Percentiles rank a stretch among this genome's conserved stretches.
Evolutionary conservation across 2,113 vertebrate species (phyloP).

Genomic region (Bungarus multicinctus): DNA sequence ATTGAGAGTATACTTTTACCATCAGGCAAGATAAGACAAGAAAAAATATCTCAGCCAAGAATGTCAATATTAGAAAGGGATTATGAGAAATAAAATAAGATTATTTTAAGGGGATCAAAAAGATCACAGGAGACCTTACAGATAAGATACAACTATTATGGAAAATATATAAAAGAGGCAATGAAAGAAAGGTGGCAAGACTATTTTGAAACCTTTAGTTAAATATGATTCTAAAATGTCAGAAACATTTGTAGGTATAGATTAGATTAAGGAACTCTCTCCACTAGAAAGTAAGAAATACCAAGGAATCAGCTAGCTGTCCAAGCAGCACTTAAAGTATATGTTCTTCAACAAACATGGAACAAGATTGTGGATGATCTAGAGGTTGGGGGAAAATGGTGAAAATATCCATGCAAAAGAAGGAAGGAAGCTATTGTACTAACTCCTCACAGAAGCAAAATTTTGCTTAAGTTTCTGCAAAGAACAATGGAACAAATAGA

Average conservation of each 20-base stretch:
- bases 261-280: not conserved
- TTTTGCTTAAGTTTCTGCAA: not conserved
- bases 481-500: not conserved
- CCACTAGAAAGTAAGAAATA: not conserved
- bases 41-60: not conserved
- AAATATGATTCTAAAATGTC: not conserved
- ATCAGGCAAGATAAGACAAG: not conserved
- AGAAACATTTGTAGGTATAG: not conserved
- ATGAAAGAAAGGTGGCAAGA: not conserved
- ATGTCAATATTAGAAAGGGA: not conserved
- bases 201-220: not conserved
- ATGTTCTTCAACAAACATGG: not conserved
- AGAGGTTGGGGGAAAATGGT: not conserved
- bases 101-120: not conserved
- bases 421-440: not conserved
- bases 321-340: not conserved
- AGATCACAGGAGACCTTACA: not conserved
- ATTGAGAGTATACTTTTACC: not conserved
- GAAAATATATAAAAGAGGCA: not conserved
- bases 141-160: not conserved
- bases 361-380: not conserved
- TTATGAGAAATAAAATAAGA: not conserved
- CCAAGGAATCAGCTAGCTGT: not conserved
- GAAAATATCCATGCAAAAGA: not conserved
- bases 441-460: not conserved